Conservation (phyloP, 2,888 invertebrate species). For the Andricus quercusramuli region DNA sequence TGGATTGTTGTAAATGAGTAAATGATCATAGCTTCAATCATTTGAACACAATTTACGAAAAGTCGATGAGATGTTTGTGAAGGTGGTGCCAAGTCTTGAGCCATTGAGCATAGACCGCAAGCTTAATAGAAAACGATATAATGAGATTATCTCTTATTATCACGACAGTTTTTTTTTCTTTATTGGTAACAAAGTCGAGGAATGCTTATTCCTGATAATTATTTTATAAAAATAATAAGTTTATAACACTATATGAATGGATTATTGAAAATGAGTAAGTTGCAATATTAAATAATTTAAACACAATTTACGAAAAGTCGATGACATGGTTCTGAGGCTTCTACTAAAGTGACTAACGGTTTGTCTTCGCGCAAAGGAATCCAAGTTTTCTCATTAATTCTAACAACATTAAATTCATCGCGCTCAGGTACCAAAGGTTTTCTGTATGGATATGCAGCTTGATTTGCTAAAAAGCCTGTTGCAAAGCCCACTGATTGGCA, state of each 20-base stretch:
- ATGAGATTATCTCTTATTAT: too few species aligned
- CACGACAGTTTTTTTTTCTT: too few species aligned
- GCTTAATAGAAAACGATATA: too few species aligned
- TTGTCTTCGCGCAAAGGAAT: constrained; percentile 61
- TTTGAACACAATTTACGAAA: too few species aligned
- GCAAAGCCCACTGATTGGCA: constrained; percentile 84
- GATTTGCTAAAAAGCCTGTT: constrained; percentile 73
- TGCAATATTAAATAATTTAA: background rate
- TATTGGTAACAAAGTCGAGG: too few species aligned
- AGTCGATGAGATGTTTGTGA: too few species aligned
- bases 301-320: constrained; percentile 64
- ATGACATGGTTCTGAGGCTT: constrained; percentile 61
- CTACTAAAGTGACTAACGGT: constrained; percentile 60
- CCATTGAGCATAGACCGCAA: too few species aligned
- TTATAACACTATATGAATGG: background rate
- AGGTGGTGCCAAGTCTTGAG: too few species aligned
- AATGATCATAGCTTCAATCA: too few species aligned
- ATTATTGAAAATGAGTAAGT: background rate
- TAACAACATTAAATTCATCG: constrained; percentile 67
- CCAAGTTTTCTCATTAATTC: constrained; percentile 63
- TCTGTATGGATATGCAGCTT: constrained; percentile 42
- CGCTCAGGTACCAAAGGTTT: constrained; percentile 51
- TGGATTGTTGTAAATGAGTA: too few species aligned
- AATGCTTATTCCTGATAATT: too few species aligned
- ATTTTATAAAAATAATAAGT: too few species aligned